A percentile compares a stretch with the other conserved stretches of the same genome.
Conservation (phyloP, 2,888 invertebrate genomes). For the Scaptomyza caliginosa region DNA sequence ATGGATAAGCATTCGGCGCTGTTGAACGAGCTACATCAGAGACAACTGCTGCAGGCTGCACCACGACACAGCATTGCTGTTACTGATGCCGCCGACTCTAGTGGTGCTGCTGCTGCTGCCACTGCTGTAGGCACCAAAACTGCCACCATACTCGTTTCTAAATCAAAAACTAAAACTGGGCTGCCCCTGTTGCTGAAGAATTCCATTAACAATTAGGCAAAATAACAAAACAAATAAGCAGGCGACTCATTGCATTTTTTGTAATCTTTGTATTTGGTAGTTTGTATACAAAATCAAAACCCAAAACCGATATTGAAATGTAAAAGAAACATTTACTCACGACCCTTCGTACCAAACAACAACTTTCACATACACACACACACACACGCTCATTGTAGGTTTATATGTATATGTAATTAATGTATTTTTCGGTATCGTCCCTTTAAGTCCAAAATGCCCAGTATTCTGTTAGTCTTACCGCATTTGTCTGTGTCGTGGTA, state of each 20-base stretch:
- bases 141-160: constrained; percentile 84
- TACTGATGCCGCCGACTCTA: constrained; percentile 37
- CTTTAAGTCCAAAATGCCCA: constrained; percentile 38
- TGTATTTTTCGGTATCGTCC: constrained; percentile 34
- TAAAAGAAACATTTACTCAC: constrained; percentile 6
- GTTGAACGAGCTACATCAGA: constrained; percentile 76
- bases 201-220: constrained; percentile 82
- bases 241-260: constrained; percentile 57
- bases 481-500: constrained; percentile 43
- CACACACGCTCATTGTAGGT: constrained; percentile 32
- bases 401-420: constrained; percentile 49
- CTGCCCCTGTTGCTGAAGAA: constrained; percentile 84
- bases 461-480: constrained; percentile 38
- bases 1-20: constrained; percentile 78
- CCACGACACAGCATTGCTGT: constrained; percentile 29
- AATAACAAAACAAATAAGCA: constrained; percentile 3
- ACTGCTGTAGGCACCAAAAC: constrained; percentile 78
- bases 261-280: constrained; percentile 74
- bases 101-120: constrained; percentile 15
- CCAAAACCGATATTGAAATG: constrained; percentile 7
- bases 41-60: constrained; percentile 54
- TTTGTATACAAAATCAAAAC: constrained; percentile 65
- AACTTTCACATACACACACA: neutral
- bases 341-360: constrained; percentile 1
- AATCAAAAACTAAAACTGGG: constrained; percentile 85